Conservation (phyloP, 1,140 invertebrate genomes). For the Nymphalis io region DNA sequence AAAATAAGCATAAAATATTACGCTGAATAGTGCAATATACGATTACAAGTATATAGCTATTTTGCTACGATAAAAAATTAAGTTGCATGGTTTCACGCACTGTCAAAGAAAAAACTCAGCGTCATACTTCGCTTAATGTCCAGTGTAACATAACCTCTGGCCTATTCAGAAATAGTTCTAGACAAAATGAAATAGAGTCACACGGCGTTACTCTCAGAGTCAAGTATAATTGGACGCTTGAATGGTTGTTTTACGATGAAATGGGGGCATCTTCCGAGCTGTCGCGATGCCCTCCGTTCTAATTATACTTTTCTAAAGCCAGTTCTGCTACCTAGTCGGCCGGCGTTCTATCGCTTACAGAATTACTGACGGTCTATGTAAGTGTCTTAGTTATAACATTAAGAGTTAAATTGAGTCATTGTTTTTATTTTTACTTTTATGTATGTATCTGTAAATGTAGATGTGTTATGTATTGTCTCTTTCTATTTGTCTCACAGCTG, state of each 20-base stretch:
- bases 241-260: constrained; percentile 52
- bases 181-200: constrained; percentile 28
- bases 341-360: constrained; percentile 45
- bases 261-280: constrained; percentile 56
- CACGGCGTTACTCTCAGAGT: constrained; percentile 28
- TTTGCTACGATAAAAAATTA: constrained; percentile 21
- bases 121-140: constrained; percentile 29
- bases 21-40: no score
- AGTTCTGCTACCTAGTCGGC: constrained; percentile 45
- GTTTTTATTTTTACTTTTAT: constrained; percentile 25
- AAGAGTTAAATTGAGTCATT: constrained; percentile 12
- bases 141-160: constrained; percentile 16
- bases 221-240: constrained; percentile 42
- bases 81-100: constrained; percentile 33
- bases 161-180: constrained; percentile 32
- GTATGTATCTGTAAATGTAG: constrained; percentile 8
- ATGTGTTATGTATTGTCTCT: constrained; percentile 25
- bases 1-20: no score
- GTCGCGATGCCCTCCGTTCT: constrained; percentile 51
- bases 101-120: constrained; percentile 33
- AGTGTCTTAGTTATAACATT: constrained; percentile 29
- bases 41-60: not conserved
- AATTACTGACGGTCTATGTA: constrained; percentile 36
- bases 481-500: constrained; percentile 13
- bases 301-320: constrained; percentile 56